Conservation (phyloP, 2,797 vertebrate genomes). For the Lutra lutra region DNA sequence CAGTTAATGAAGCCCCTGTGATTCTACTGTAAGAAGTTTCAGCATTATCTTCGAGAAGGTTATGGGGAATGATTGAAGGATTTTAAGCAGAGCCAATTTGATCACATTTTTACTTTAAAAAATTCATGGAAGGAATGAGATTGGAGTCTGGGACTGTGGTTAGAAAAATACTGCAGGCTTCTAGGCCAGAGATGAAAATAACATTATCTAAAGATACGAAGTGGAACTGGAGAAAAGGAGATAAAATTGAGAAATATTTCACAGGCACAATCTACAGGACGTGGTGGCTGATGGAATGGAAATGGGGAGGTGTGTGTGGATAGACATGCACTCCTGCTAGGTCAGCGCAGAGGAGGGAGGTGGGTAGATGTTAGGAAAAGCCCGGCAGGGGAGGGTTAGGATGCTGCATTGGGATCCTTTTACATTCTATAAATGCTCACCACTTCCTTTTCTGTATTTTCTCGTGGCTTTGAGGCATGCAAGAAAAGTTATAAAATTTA, state of each 20-base stretch:
- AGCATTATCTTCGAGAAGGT: neutral
- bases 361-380: neutral
- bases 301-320: neutral
- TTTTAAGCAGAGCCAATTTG: neutral
- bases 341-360: too few relatives aligned
- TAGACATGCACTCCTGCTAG: too few relatives aligned
- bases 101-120: conserved; percentile 7
- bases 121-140: conserved; percentile 5
- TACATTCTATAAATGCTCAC: neutral
- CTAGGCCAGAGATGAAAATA: neutral
- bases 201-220: neutral
- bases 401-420: neutral
- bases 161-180: neutral
- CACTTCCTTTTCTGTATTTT: conserved; percentile 26
- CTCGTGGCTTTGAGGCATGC: neutral
- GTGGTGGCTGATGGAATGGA: neutral
- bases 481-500: conserved; percentile 1
- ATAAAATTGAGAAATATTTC: neutral
- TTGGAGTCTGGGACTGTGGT: neutral
- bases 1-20: neutral
- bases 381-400: neutral
- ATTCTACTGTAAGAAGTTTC: neutral
- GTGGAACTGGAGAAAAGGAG: neutral
- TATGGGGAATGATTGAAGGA: neutral
- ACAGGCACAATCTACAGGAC: neutral